Evolutionary conservation across 2,888 invertebrate species (phyloP), one percentile per base, ranked within the genome.

Genomic region (Phyllotreta striolata): DNA sequence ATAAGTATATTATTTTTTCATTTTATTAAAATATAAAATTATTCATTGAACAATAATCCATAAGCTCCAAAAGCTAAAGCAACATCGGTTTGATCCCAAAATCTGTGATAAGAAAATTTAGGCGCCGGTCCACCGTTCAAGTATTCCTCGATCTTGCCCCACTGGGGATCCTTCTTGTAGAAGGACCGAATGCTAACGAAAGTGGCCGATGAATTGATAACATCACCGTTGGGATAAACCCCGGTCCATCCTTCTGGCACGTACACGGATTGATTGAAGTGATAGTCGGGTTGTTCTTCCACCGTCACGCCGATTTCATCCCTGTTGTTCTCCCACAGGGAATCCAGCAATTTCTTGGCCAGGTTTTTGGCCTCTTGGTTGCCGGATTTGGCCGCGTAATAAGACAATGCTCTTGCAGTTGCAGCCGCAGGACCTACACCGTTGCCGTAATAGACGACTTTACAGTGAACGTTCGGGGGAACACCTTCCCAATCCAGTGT

Each of bases 41-140:
- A 73, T 67, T 73, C 73, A 51, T 73, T 61, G 47, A 72, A 73
- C 9, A 73, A 59, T 39, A 73, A 52, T 52, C 69, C 70, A 49
- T 73, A 73, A 41, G 70, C 66, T 41, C 72, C 73, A 47, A 67
- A 62, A 8, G 71, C 71, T 6, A 73, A 52, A 13, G 73, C 73
- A 44, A 73, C 66, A 43, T 72, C 73, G 54, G 73, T 64, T 56
- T 73, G 73, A 56, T 71, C 66, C 73, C 73, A 73, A 67, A 73
- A 73, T 55, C 73, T 66, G 63, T 72, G 73, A 63, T 71, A 73
- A 37, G 65, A 67, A 59, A 73, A 70, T 2, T 34, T 60, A 10
- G 73, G 73, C 37, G 55, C 66, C 9, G 66, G 41, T 8, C 73
- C 73, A 34, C 73, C 73, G 44, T 70, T 70, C 41, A 73, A 59